Conservation (phyloP, 1,140 invertebrate genomes). For the Pogonognathellus flavescens region DNA sequence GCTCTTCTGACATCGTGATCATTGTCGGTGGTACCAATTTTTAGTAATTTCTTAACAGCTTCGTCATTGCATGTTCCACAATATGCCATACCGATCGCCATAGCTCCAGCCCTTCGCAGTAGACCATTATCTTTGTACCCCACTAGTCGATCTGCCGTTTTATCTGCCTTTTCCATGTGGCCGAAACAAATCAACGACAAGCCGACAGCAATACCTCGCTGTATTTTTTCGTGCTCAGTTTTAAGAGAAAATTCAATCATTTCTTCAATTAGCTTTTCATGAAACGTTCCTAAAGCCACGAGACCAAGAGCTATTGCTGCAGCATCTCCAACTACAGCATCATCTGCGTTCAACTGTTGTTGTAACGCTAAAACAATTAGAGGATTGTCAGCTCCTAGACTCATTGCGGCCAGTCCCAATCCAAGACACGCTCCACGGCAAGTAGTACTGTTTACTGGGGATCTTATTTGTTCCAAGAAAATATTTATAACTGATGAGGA, state of each 20-base stretch:
- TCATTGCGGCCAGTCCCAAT: conserved; percentile 95
- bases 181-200: conserved; percentile 98
- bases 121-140: conserved; percentile 87
- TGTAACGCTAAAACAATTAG: conserved; percentile 96
- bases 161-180: conserved; percentile 94
- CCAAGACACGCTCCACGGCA: conserved; percentile 97
- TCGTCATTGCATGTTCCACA: conserved; percentile 97
- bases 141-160: conserved; percentile 86
- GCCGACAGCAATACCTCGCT: conserved; percentile 93
- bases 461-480: conserved; percentile 83
- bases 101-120: conserved; percentile 92
- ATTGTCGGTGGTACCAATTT: conserved; percentile 97
- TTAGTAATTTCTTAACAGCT: conserved; percentile 93
- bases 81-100: conserved; percentile 98
- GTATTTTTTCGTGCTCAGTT: conserved; percentile 98
- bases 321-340: conserved; percentile 98
- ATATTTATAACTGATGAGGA: conserved; percentile 96
- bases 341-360: conserved; percentile 97
- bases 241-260: conserved; percentile 93
- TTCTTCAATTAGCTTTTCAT: conserved; percentile 89
- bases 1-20: conserved; percentile 98
- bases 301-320: conserved; percentile 98
- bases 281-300: conserved; percentile 96
- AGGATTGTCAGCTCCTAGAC: conserved; percentile 87
- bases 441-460: conserved; percentile 77